phyloP scores from a whole-genome alignment of 2,888 invertebrate species.

The Eucera pruinosa region DNA sequence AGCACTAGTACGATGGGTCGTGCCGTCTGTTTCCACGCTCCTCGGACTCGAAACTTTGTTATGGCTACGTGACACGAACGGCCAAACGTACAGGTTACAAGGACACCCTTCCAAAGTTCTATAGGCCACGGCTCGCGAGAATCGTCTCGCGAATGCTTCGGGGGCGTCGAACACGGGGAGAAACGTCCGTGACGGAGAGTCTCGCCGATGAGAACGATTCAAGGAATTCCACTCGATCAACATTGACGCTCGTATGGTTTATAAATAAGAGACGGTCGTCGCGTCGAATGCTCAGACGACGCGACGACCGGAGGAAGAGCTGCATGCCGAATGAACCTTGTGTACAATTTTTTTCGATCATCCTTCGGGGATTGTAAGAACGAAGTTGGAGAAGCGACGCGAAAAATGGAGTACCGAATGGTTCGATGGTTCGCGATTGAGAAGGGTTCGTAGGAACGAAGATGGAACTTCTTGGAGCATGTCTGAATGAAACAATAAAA shows the following conservation, averaged over 20 bases:
- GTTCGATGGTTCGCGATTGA: too few relatives aligned
- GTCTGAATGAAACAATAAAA: slow-evolving; percentile 35
- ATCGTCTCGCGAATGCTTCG: not conserved
- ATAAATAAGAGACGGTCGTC: slow-evolving; percentile 8
- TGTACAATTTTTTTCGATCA: not conserved
- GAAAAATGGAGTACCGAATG: not conserved
- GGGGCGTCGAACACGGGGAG: not conserved
- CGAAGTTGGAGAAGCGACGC: not conserved
- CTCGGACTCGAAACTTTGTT: slow-evolving; percentile 51
- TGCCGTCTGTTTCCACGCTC: slow-evolving; percentile 56
- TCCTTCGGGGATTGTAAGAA: not conserved
- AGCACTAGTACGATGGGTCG: slow-evolving; percentile 38
- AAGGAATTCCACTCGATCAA: not conserved
- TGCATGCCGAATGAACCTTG: slow-evolving; percentile 14
- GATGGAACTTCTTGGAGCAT: slow-evolving; percentile 7
- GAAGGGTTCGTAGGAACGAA: not conserved
- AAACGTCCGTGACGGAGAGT: not conserved
- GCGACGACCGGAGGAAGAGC: not conserved
- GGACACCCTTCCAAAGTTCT: slow-evolving; percentile 16
- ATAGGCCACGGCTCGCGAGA: not conserved
- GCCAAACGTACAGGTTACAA: slow-evolving; percentile 33
- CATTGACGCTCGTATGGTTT: not conserved
- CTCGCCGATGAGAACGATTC: slow-evolving; percentile 1
- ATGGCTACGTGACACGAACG: slow-evolving; percentile 49
- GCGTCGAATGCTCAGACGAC: not conserved